Evolutionary conservation across 2,888 invertebrate genomes (phyloP), one percentile per base, ranked within the genome.

Genomic region (Pammene fasciana): DNA sequence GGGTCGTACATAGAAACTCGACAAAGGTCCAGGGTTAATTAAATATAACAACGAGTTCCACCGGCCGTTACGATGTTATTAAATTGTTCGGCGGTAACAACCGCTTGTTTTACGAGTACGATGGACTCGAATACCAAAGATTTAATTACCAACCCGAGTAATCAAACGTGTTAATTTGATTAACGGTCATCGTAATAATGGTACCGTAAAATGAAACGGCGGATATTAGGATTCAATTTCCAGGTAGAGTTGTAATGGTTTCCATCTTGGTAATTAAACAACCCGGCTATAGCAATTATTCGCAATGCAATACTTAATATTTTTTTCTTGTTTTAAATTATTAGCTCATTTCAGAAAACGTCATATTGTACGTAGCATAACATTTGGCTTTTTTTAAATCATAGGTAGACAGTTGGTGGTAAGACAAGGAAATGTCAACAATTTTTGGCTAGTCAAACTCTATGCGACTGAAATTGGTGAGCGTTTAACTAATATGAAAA

Each of bases 11-110:
- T 76, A 82, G 80, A 82, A 84, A 80, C 79, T 74, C 77, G 80
- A 82, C 82, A 83, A 87, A 87, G 86, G 88, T 86, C 78, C 76
- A 72, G 78, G 81, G 87, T 90, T 91, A 90, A 89, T 91, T 89
- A 92, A 90, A 90, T 87, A 89, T 86, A 84, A 81, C 81, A 82
- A 81, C 79, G 83, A 86, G 86, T 85, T 86, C 82, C 82, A 79
- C 81, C 83, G 85, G 83, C 84, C 86, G 87, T 89, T 92, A 89
- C 86, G 87, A 88, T 87, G 88, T 90, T 90, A 92, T 91, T 91
- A 90, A 91, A 90, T 87, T 89, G 89, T 90, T 88, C 88, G 86
- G 86, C 85, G 85, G 75, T 81, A 82, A 84, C 84, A 83, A 85
- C 85, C 82, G 81, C 80, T 78, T 82, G 83, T 84, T 87, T 89